Evolutionary conservation across 1,140 invertebrate genomes (phyloP).

Genomic region (Yoshiicerus persimilis): DNA sequence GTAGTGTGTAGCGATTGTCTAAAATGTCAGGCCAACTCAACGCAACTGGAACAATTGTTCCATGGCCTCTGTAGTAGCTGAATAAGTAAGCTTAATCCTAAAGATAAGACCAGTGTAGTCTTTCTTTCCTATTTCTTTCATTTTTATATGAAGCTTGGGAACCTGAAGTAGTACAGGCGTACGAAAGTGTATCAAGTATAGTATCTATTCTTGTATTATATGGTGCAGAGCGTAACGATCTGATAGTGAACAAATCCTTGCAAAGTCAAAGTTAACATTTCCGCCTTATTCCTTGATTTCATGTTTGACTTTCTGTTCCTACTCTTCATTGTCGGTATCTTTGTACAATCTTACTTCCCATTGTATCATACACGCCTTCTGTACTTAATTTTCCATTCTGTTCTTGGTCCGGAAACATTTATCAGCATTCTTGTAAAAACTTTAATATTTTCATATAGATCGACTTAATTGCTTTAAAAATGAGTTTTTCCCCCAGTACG

Average conservation of each 20-base stretch:
- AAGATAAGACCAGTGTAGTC: not conserved
- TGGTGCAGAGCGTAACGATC: not conserved
- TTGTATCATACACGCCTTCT: not conserved
- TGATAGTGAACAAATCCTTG: slow-evolving; percentile 1
- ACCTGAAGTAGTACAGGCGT: not conserved
- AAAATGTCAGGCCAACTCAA: slow-evolving; percentile 6
- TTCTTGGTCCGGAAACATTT: no score
- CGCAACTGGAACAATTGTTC: not conserved
- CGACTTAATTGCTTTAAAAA: not conserved
- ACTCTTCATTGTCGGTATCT: slow-evolving; percentile 8
- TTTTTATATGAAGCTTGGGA: not conserved
- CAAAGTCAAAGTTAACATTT: slow-evolving; percentile 23
- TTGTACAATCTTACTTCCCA: not conserved
- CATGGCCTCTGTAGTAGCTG: not conserved
- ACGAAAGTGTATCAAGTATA: not conserved
- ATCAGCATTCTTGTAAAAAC: no score
- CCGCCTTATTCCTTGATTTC: slow-evolving; percentile 16
- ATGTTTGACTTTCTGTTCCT: slow-evolving; percentile 18
- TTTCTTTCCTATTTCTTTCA: not conserved
- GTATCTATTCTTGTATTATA: not conserved
- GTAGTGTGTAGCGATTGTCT: not conserved
- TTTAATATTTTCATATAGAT: not conserved
- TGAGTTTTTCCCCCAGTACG: not conserved
- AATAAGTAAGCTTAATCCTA: slow-evolving; percentile 9
- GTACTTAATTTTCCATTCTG: not conserved